Percentiles rank a stretch among this genome's conserved stretches.
These are phyloP conservation scores for Chaetodon trifascialis DNA, from an alignment of 2,113 vertebrate species.

Conservation along the genomic window DNA sequence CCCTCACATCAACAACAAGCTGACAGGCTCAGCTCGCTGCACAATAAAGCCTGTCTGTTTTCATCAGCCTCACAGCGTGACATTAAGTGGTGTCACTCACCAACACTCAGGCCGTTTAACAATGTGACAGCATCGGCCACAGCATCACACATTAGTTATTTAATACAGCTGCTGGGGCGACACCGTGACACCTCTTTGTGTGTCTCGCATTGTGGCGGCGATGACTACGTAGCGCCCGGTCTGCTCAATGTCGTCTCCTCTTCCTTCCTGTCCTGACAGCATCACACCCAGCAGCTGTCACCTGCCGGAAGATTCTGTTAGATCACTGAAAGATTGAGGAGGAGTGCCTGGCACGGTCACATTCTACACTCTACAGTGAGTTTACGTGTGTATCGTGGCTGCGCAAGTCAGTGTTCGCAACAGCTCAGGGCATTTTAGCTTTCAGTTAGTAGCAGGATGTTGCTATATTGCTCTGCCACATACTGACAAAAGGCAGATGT, in stretches of 20 bases:
- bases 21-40: slow-evolving; percentile 33
- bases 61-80: slow-evolving; percentile 35
- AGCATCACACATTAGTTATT: slow-evolving; percentile 56
- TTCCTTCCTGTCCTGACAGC: slow-evolving; percentile 43
- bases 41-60: slow-evolving; percentile 46
- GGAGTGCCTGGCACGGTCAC: background rate
- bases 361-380: background rate
- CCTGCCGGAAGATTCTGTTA: slow-evolving; percentile 30
- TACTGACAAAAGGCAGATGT: background rate
- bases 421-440: background rate
- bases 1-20: slow-evolving; percentile 52
- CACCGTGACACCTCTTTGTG: slow-evolving; percentile 51
- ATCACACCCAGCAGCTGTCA: slow-evolving; percentile 52
- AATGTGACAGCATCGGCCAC: slow-evolving; percentile 66
- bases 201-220: slow-evolving; percentile 28
- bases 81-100: slow-evolving; percentile 67
- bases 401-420: background rate
- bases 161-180: slow-evolving; percentile 47
- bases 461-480: background rate
- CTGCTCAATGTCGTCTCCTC: slow-evolving; percentile 31
- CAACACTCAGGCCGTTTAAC: slow-evolving; percentile 49
- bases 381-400: background rate
- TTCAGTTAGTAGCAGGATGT: background rate
- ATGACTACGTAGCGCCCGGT: slow-evolving; percentile 29
- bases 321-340: slow-evolving; percentile 2